These are phyloP conservation scores for Thaumetopoea pityocampa DNA, from an alignment of 1,140 invertebrate species.

Conservation along the genomic window DNA sequence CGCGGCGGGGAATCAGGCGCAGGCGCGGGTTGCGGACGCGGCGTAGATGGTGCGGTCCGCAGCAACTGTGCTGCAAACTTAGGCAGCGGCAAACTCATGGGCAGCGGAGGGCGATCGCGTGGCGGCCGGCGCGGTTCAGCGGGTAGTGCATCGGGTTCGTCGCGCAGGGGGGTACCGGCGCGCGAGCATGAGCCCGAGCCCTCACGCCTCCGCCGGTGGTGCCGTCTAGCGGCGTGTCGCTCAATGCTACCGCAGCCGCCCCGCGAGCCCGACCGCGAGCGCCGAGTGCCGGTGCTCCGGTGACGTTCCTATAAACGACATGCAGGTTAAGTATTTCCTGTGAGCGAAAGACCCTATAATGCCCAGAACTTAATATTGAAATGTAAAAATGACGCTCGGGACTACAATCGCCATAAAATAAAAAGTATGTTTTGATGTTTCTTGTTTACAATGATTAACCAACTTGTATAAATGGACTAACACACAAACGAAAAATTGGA, in stretches of 20 bases:
- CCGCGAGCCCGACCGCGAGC: slow-evolving; percentile 53
- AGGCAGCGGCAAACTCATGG: slow-evolving; percentile 88
- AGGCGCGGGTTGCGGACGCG: slow-evolving; percentile 64
- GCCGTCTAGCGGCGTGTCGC: slow-evolving; percentile 34
- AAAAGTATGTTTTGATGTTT: not conserved
- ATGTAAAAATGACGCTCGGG: too few species aligned
- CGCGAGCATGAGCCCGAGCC: slow-evolving; percentile 73
- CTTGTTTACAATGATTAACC: not conserved
- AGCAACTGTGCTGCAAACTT: slow-evolving; percentile 87
- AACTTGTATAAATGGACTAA: too few species aligned
- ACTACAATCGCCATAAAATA: too few species aligned
- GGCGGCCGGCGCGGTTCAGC: slow-evolving; percentile 82
- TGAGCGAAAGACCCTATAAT: too few species aligned
- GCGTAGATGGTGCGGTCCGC: slow-evolving; percentile 52
- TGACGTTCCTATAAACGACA: slow-evolving; percentile 60
- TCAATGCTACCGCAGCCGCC: too few species aligned
- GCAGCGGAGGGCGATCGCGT: slow-evolving; percentile 77
- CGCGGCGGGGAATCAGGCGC: slow-evolving; percentile 55
- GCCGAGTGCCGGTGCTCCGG: slow-evolving; percentile 43
- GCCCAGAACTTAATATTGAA: too few species aligned
- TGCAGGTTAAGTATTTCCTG: too few species aligned
- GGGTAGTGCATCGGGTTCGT: slow-evolving; percentile 87
- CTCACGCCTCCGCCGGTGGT: slow-evolving; percentile 47
- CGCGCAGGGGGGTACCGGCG: slow-evolving; percentile 89
- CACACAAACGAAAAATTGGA: too few species aligned